These are phyloP conservation scores for Leptoteleia sp. DNA, from an alignment of 1,140 invertebrate species.

Conservation along the genomic window DNA sequence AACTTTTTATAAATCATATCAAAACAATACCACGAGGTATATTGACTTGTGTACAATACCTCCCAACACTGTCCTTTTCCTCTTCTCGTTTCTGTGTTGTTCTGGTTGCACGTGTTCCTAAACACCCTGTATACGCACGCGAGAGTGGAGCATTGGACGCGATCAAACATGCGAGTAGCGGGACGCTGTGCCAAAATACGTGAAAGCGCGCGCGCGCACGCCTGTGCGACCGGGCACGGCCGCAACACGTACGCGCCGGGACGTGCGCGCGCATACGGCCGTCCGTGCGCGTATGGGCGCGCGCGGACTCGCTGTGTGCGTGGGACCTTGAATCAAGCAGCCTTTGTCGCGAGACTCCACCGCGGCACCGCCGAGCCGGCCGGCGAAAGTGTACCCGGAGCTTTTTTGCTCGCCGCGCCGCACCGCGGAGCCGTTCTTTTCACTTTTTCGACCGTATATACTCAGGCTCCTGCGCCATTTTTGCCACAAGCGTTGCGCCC, in stretches of 20 bases:
- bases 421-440: conserved; percentile 68
- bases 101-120: conserved; percentile 67
- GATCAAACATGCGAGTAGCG: conserved; percentile 62
- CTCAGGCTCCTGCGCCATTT: conserved; percentile 72
- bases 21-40: no score
- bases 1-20: no score
- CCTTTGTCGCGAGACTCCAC: conserved; percentile 80
- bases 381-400: conserved; percentile 81
- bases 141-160: conserved; percentile 64
- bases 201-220: conserved; percentile 57
- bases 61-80: no score
- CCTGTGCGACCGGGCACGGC: no score
- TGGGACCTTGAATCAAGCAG: conserved; percentile 81
- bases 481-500: conserved; percentile 70
- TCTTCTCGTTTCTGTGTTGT: conserved; percentile 11
- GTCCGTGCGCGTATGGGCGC: conserved; percentile 35
- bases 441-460: conserved; percentile 67
- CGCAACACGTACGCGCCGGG: no score
- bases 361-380: conserved; percentile 79
- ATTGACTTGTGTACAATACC: no score
- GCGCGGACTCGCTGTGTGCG: conserved; percentile 70
- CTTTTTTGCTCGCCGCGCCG: conserved; percentile 78
- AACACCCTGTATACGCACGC: conserved; percentile 67
- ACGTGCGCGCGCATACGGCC: neutral
- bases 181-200: conserved; percentile 63